Conservation (phyloP, 1,140 invertebrate genomes). For the Pollicipes pollicipes region DNA sequence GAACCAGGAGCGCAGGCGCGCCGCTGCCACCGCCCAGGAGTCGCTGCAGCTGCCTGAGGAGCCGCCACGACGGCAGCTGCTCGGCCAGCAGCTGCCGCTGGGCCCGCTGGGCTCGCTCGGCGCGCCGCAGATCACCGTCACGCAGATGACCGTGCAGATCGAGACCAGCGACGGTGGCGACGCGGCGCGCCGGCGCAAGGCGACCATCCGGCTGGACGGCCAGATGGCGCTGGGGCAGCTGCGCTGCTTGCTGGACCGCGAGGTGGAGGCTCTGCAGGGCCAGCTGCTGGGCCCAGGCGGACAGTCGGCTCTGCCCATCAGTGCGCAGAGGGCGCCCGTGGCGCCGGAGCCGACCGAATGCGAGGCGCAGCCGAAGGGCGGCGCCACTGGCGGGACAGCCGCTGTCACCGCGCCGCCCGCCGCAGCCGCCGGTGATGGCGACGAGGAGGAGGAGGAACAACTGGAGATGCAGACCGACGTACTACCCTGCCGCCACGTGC, state of each 20-base stretch:
- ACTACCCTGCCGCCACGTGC: neutral
- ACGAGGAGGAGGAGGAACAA: neutral
- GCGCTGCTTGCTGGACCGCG: neutral
- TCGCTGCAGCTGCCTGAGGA: neutral
- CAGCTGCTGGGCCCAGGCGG: neutral
- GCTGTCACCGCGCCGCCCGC: no score
- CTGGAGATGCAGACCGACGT: neutral
- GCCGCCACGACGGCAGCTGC: neutral
- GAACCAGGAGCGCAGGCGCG: conserved; percentile 5
- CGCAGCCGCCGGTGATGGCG: neutral
- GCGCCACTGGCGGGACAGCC: no score
- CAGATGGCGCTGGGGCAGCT: neutral
- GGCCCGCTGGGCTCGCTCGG: neutral
- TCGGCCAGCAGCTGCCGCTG: neutral
- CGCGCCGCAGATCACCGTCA: neutral
- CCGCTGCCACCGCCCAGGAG: neutral
- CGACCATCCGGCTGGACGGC: neutral
- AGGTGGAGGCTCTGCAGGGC: neutral
- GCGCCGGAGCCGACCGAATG: neutral
- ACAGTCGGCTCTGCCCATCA: neutral
- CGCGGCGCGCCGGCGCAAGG: neutral
- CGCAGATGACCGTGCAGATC: neutral
- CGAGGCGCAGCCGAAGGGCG: no score
- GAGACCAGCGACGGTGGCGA: neutral
- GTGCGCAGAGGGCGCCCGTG: neutral